Percentiles rank a stretch among this genome's conserved stretches.
Evolutionary conservation across 1,140 invertebrate species (phyloP).

Genomic region (Diabrotica virgifera): DNA sequence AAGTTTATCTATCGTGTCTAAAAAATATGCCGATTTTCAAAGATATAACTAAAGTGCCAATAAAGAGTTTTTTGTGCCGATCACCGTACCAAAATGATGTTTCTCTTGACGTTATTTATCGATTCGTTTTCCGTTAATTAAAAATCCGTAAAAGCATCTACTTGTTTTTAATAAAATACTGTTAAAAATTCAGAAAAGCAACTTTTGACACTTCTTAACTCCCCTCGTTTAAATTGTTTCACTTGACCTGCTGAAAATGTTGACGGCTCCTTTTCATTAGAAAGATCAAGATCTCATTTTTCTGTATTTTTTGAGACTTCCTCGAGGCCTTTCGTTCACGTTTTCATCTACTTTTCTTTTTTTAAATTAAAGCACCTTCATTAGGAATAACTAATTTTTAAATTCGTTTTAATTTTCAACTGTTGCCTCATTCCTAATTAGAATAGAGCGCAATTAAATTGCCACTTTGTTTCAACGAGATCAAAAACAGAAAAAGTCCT

Average conservation of each 20-base stretch:
- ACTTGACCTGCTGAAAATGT: neutral
- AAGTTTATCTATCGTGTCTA: no score
- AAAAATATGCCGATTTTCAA: no score
- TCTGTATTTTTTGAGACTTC: neutral
- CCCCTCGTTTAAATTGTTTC: neutral
- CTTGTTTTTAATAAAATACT: no score
- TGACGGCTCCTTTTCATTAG: neutral
- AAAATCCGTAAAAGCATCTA: no score
- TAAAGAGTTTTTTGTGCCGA: no score
- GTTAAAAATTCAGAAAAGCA: no score
- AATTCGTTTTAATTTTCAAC: conserved; percentile 6
- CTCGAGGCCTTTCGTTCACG: neutral
- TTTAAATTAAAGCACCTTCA: neutral
- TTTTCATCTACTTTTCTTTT: neutral
- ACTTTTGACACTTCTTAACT: no score
- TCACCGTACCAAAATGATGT: no score
- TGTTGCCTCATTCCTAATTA: neutral
- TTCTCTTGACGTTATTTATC: no score
- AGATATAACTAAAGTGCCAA: no score
- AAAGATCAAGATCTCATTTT: neutral
- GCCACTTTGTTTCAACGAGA: conserved; percentile 10
- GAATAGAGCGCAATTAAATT: conserved; percentile 14
- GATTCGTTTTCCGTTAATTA: no score
- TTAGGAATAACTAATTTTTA: conserved; percentile 3
- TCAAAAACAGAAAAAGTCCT: neutral